Base-by-base conservation (phyloP, 1,140 invertebrate genomes). In the Heliothis virescens region DNA sequence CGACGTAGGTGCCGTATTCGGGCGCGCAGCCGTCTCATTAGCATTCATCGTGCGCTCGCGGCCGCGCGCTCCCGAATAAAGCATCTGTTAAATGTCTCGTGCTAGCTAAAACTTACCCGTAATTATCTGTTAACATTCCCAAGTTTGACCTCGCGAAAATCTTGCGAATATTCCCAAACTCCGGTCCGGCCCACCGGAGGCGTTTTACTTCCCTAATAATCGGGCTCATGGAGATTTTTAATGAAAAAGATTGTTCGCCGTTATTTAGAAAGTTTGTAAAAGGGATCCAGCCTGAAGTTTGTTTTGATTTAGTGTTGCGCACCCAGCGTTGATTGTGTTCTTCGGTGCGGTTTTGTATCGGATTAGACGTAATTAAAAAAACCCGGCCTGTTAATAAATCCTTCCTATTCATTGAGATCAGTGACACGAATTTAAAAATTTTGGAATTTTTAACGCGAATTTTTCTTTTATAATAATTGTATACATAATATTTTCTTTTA, bases 61-160 rank as follows among this genome's bases (percentile, higher is more conserved):
- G 86, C 91, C 88, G 87, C 90, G 84, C 87, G 88, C 88, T 91
- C 87, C 90, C 89, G 89, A 93, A 93, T 92, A 92, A 93, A 94
- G 90, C 93, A 92, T 92, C 93, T 93, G 93, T 93, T 94, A 94
- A 94, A 94, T 94, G 93, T 94, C 93, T 93, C 93, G 91, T 91
- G 89, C 89, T 90, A 88, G 90, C 89, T 91, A 90, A 93, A 94
- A 94, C 93, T 94, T 93, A 88, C 84, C 86, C 87, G 91, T 94
- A 94, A 94, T 94, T 94, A 94, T 94, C 92, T 94, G 93, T 93
- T 93, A 94, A 94, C 92, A 94, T 94, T 93, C 89, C 89, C 87
- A 94, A 93, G 89, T 94, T 92, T 92, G 92, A 93, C 92, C 91
- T 89, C 91, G 90, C 89, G 88, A 87, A 90, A 92, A 93, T 92